Percentiles rank a stretch among this genome's conserved stretches.
phyloP scores from a whole-genome alignment of 2,113 vertebrate species.

The Nestor notabilis region DNA sequence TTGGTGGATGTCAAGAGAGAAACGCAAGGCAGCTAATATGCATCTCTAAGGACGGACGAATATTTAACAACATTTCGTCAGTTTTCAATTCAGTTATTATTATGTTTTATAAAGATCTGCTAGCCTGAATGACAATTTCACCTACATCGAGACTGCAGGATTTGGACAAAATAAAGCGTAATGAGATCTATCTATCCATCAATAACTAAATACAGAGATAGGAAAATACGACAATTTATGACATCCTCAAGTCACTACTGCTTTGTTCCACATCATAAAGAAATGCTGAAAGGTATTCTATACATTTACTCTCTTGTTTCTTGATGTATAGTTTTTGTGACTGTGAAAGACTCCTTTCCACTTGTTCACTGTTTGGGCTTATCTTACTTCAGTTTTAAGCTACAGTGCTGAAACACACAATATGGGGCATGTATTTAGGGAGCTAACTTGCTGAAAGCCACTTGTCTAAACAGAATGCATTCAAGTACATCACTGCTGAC shows the following conservation, averaged over 20 bases:
- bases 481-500: background rate
- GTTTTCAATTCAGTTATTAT: background rate
- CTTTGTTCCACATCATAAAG: background rate
- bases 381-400: background rate
- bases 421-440: background rate
- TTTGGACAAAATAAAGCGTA: background rate
- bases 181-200: background rate
- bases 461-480: background rate
- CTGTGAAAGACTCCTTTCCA: background rate
- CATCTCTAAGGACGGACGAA: background rate
- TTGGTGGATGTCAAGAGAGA: background rate
- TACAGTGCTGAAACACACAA: background rate
- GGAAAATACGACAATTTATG: background rate
- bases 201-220: background rate
- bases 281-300: background rate
- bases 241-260: background rate
- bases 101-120: background rate
- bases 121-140: background rate
- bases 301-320: background rate
- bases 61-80: background rate
- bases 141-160: background rate
- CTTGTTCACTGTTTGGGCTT: background rate
- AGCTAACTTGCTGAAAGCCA: background rate
- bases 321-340: background rate
- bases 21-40: background rate